Evolutionary conservation across 2,797 vertebrate genomes (phyloP).

Genomic region (Liasis olivaceus): DNA sequence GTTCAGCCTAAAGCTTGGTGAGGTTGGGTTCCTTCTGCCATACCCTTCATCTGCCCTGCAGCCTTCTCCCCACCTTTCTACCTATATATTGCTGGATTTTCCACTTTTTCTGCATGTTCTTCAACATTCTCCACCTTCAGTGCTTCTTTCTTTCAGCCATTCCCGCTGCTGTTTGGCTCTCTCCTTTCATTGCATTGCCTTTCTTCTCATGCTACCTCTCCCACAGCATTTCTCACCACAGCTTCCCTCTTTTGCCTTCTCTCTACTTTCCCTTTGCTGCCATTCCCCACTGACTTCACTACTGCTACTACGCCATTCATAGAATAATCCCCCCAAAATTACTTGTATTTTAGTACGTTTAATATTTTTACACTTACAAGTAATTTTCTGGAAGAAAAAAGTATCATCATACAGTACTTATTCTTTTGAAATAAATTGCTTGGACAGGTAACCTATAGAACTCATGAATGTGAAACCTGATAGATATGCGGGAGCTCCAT

Average conservation of each 20-base stretch:
- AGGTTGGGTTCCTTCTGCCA: background rate
- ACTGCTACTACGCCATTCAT: background rate
- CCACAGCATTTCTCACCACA: background rate
- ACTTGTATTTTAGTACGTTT: background rate
- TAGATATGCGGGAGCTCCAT: background rate
- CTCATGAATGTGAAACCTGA: background rate
- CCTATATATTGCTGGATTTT: background rate
- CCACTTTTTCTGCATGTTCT: background rate
- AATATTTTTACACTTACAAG: background rate
- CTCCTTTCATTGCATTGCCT: background rate
- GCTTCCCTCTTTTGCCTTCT: background rate
- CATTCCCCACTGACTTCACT: background rate
- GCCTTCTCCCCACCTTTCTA: background rate
- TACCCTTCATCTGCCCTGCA: background rate
- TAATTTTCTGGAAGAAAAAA: background rate
- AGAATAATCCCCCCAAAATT: background rate
- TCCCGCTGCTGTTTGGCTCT: background rate
- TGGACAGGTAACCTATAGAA: background rate
- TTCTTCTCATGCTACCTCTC: background rate
- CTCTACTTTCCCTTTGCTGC: background rate
- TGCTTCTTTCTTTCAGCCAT: background rate
- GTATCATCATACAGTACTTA: background rate
- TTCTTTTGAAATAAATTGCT: background rate
- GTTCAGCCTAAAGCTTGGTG: background rate
- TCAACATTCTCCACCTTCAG: background rate